phyloP scores from a whole-genome alignment of 2,888 invertebrate species.

The Rhingia campestris region DNA sequence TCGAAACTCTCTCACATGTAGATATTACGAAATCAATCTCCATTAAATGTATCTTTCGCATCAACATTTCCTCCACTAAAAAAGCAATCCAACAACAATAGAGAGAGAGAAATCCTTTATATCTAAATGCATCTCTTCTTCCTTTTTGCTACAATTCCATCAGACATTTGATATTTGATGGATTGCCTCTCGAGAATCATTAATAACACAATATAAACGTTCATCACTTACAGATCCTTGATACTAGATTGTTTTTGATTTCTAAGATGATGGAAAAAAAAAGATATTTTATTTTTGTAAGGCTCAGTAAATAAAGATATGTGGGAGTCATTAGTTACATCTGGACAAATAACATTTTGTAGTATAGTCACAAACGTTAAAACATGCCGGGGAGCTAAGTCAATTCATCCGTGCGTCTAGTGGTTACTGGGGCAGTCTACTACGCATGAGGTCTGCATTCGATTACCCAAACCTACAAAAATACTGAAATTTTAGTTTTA shows the following conservation, averaged over 20 bases:
- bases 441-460: too few species aligned
- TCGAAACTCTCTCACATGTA: not conserved
- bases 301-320: not conserved
- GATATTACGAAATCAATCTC: constrained; percentile 35
- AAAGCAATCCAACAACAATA: not conserved
- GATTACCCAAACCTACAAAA: too few species aligned
- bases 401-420: too few species aligned
- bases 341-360: too few species aligned
- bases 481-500: too few species aligned
- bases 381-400: too few species aligned
- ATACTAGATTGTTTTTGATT: constrained; percentile 28
- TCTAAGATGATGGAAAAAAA: not conserved
- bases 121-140: constrained; percentile 34
- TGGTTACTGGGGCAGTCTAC: too few species aligned
- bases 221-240: constrained; percentile 36
- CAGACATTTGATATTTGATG: constrained; percentile 41
- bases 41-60: constrained; percentile 42
- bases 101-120: constrained; percentile 22
- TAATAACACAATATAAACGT: constrained; percentile 30
- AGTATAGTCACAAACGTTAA: too few species aligned
- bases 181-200: constrained; percentile 34
- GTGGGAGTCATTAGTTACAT: not conserved
- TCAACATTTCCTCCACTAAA: not conserved
- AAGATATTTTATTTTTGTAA: too few species aligned
- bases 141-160: constrained; percentile 17